Evolutionary conservation across 2,888 invertebrate genomes (phyloP), one percentile per base, ranked within the genome.

Genomic region (Plusia festucae): DNA sequence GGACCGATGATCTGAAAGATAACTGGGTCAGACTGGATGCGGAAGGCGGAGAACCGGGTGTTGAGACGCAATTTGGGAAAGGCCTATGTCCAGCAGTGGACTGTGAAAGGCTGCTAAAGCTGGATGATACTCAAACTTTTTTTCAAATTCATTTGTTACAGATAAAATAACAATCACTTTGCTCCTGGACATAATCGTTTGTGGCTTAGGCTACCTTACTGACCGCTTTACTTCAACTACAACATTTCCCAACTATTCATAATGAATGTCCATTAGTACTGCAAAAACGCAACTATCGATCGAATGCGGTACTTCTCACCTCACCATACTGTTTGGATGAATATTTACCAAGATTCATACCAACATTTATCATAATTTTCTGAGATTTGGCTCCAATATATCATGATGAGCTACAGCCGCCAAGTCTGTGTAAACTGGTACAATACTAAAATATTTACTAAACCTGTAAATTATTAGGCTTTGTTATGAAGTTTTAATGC

Each of bases 401-500:
- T 40, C 40, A 40, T n/a, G 40, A n/a, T 40, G 40, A 40, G n/a
- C 40, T n/a, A 40, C 40, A n/a, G 40, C n/a, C 40, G 15, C n/a
- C 40, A n/a, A 20, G 18, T 49, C 46, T 49, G 46, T 13, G 20
- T 20, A 49, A 49, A 49, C 18, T 49, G 18, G n/a, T n/a, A n/a
- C 46, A 49, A 20, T 18, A 49, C 46, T 49, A 54, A 53, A 62
- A 58, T 44, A 53, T 40, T 55, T 32, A 11, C 24, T 8, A 44
- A 49, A 40, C 40, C 18, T 18, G 13, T 74, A 63, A 62, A 60
- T 63, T 53, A 44, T 40, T n/a, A 30, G 40, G n/a, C 15, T 15
- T 15, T 15, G 15, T 34, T 40, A 40, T n/a, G n/a, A n/a, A 40
- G 40, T 40, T 40, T n/a, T 40, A 40, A 40, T n/a, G n/a, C 4